A percentile compares a stretch with the other conserved stretches of the same genome.
Evolutionary conservation across 2,113 vertebrate genomes (phyloP).

Genomic region (Chloropsis cyanopogon): DNA sequence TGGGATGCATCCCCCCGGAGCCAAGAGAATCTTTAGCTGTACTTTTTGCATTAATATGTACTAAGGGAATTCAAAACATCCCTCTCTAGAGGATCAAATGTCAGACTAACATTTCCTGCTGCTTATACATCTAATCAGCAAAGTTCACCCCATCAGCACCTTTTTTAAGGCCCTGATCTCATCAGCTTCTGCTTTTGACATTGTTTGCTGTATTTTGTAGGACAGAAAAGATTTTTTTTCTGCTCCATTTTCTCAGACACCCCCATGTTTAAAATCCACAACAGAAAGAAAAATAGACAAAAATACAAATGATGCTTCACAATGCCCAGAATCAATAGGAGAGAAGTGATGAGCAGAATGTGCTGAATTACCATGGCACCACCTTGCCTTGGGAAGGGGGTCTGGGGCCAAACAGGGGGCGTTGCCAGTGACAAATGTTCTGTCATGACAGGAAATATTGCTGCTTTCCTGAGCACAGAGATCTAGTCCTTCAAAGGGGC

Average conservation of each 20-base stretch:
- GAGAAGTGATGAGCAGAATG: not conserved
- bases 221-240: not conserved
- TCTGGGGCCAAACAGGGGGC: not conserved
- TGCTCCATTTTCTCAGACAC: not conserved
- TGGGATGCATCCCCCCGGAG: not conserved
- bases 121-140: slow-evolving; percentile 51
- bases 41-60: slow-evolving; percentile 52
- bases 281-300: not conserved
- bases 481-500: not conserved
- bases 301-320: not conserved
- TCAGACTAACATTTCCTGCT: slow-evolving; percentile 39
- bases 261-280: not conserved
- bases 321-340: not conserved
- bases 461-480: not conserved
- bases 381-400: not conserved
- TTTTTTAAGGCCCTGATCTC: slow-evolving; percentile 35
- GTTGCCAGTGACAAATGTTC: not conserved
- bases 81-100: slow-evolving; percentile 55
- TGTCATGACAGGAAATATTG: not conserved
- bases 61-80: slow-evolving; percentile 53
- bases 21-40: slow-evolving; percentile 17
- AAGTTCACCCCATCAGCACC: slow-evolving; percentile 56
- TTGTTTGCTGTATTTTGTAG: not conserved
- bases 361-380: not conserved
- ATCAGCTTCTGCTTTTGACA: slow-evolving; percentile 4